These are phyloP conservation scores for Chloroclystis v-ata DNA, from an alignment of 2,888 invertebrate species.

Conservation along the genomic window DNA sequence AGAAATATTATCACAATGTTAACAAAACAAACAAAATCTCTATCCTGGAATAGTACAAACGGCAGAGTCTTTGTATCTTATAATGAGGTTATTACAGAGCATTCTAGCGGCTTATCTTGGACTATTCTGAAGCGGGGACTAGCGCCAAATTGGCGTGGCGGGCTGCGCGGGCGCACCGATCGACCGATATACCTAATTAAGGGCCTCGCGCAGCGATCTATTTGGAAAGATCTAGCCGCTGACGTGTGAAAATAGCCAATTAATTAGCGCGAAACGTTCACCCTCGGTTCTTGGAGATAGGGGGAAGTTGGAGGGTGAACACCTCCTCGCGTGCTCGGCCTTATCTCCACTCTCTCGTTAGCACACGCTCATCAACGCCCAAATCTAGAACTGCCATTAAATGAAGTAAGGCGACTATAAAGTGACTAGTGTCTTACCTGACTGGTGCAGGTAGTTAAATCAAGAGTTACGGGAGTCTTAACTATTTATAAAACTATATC, in stretches of 20 bases:
- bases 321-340: constrained; percentile 64
- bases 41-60: constrained; percentile 56
- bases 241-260: constrained; percentile 79
- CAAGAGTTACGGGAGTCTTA: not conserved
- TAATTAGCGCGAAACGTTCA: constrained; percentile 72
- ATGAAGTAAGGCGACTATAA: constrained; percentile 16
- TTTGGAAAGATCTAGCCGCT: constrained; percentile 74
- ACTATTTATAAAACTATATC: not conserved
- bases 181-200: constrained; percentile 63
- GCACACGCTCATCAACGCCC: constrained; percentile 35
- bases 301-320: constrained; percentile 43
- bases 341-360: constrained; percentile 48
- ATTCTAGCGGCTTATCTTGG: constrained; percentile 67
- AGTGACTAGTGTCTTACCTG: constrained; percentile 2
- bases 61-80: constrained; percentile 65
- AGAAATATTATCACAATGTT: constrained; percentile 17
- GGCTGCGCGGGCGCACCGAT: constrained; percentile 63
- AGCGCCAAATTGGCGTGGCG: constrained; percentile 76
- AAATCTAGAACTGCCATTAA: constrained; percentile 24
- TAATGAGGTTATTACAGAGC: constrained; percentile 76
- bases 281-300: constrained; percentile 34
- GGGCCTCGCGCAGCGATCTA: constrained; percentile 73
- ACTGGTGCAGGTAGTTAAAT: not conserved
- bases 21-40: constrained; percentile 22
- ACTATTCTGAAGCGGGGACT: constrained; percentile 61